Evolutionary conservation across 2,888 invertebrate species (phyloP).

Genomic region (Drosophila aldrichi): DNA sequence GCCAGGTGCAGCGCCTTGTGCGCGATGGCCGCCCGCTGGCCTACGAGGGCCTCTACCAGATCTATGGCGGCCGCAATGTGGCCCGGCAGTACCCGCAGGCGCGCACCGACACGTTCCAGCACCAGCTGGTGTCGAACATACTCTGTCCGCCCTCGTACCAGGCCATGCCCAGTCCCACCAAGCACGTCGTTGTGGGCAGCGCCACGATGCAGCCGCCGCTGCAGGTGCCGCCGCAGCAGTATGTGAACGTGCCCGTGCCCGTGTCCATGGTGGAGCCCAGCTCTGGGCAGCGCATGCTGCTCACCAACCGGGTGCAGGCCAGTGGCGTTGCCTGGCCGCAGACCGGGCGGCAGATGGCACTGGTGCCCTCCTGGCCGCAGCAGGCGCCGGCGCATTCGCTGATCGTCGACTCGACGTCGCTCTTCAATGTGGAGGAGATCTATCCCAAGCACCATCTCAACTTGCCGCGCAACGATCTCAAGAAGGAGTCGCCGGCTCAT

Average conservation of each 20-base stretch:
- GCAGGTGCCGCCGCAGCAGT: slow-evolving; percentile 92
- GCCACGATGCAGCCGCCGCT: slow-evolving; percentile 86
- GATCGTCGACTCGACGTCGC: slow-evolving; percentile 91
- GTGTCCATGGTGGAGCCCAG: slow-evolving; percentile 96
- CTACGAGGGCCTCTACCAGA: slow-evolving; percentile 89
- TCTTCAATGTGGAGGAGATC: slow-evolving; percentile 88
- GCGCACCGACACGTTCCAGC: slow-evolving; percentile 94
- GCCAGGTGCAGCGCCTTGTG: slow-evolving; percentile 90
- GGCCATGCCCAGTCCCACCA: slow-evolving; percentile 89
- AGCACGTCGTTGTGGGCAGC: slow-evolving; percentile 87
- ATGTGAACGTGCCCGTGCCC: slow-evolving; percentile 89
- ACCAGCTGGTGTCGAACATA: slow-evolving; percentile 97
- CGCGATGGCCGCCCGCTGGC: slow-evolving; percentile 90
- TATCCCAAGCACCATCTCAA: slow-evolving; percentile 88
- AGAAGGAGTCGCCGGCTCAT: slow-evolving; percentile 87
- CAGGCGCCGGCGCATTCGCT: slow-evolving; percentile 90
- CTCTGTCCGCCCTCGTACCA: slow-evolving; percentile 96
- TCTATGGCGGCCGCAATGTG: slow-evolving; percentile 89
- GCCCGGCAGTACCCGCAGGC: slow-evolving; percentile 89
- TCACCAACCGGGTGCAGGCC: slow-evolving; percentile 87
- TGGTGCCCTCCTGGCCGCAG: slow-evolving; percentile 94
- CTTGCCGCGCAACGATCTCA: slow-evolving; percentile 87
- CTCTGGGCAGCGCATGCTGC: slow-evolving; percentile 91
- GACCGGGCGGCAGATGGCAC: slow-evolving; percentile 90
- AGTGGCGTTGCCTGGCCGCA: slow-evolving; percentile 86